A percentile compares a stretch with the other conserved stretches of the same genome.
phyloP scores from a whole-genome alignment of 2,113 vertebrate genomes.

The Bubo bubo region DNA sequence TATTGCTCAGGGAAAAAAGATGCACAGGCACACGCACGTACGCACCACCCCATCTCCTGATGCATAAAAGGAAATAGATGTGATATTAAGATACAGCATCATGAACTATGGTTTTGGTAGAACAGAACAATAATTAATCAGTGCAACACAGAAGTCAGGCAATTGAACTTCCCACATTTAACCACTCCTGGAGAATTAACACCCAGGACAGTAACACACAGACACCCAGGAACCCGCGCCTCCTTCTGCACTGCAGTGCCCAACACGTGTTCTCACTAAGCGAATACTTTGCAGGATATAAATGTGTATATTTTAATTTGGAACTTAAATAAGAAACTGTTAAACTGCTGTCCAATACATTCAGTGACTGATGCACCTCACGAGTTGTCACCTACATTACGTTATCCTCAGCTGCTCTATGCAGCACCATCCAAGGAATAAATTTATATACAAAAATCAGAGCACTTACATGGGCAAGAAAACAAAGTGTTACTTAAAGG shows the following conservation, averaged over 20 bases:
- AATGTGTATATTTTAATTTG: rapidly evolving
- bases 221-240: neutral
- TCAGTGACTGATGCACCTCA: neutral
- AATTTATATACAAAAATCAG: neutral
- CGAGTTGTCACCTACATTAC: neutral
- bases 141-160: neutral
- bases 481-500: neutral
- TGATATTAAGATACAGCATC: neutral
- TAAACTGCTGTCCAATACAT: neutral
- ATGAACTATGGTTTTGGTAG: neutral
- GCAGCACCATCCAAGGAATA: neutral
- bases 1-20: neutral
- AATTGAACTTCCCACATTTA: neutral
- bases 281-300: neutral
- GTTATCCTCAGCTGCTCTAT: neutral
- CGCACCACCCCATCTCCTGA: rapidly evolving
- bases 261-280: rapidly evolving
- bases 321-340: neutral
- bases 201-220: neutral
- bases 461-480: neutral
- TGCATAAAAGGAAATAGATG: rapidly evolving
- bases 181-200: neutral
- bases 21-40: rapidly evolving
- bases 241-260: neutral
- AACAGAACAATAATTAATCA: neutral